These are phyloP conservation scores for Melanotaenia parkinsoni DNA, from an alignment of 2,797 vertebrate species.

Conservation along the genomic window DNA sequence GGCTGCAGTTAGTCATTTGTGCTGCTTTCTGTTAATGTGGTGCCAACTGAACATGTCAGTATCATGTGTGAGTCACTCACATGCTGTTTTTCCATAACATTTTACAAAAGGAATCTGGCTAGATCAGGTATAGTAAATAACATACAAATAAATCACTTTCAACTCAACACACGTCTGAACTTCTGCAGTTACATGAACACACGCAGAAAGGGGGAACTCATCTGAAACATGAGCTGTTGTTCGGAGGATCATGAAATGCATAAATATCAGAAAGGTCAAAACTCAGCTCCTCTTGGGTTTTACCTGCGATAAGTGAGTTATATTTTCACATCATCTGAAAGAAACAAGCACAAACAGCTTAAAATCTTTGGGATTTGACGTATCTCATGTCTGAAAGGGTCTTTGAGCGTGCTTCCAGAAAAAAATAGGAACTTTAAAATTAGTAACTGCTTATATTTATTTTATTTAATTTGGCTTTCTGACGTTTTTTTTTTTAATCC, in stretches of 20 bases:
- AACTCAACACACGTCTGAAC: not conserved
- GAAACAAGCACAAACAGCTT: not conserved
- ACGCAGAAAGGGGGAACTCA: too few species aligned
- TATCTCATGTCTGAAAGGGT: not conserved
- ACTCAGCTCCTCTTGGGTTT: not conserved
- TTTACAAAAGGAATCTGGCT: not conserved
- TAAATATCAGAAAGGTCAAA: not conserved
- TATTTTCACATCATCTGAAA: not conserved
- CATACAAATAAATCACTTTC: too few species aligned
- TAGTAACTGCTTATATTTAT: not conserved
- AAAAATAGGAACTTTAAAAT: not conserved
- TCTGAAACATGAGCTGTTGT: not conserved
- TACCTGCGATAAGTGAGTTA: not conserved
- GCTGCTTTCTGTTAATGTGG: not conserved
- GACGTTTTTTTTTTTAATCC: not conserved
- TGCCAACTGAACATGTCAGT: not conserved
- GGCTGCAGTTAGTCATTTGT: too few species aligned
- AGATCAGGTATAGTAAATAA: not conserved
- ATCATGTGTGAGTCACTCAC: not conserved
- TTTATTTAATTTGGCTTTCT: not conserved
- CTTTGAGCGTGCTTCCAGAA: not conserved
- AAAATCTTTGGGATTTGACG: not conserved
- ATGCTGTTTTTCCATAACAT: not conserved
- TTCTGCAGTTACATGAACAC: not conserved
- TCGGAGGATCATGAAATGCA: too few species aligned